These are phyloP conservation scores for Catagonus wagneri DNA, from an alignment of 2,113 vertebrate genomes.

Conservation along the genomic window DNA sequence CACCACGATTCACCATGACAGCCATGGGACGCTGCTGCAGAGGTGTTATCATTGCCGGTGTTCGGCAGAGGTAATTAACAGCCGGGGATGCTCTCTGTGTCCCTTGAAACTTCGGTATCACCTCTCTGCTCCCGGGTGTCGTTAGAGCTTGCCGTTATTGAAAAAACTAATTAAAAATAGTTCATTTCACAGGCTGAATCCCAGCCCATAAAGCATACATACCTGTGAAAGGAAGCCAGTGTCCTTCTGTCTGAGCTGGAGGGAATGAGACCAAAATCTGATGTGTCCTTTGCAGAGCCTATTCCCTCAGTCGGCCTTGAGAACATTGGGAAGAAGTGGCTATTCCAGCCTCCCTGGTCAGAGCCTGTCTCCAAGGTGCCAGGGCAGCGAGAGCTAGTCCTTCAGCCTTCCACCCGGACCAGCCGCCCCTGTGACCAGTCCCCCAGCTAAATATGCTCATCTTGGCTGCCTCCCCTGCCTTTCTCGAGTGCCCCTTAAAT, in stretches of 20 bases:
- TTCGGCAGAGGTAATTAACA: neutral
- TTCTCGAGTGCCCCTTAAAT: neutral
- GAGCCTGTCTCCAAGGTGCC: neutral
- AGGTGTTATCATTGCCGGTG: neutral
- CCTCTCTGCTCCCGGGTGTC: neutral
- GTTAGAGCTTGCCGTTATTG: neutral
- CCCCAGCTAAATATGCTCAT: neutral
- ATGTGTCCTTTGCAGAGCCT: too few species aligned
- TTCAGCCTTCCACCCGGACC: too few species aligned
- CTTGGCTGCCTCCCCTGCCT: neutral
- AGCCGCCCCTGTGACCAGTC: neutral
- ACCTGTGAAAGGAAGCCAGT: neutral
- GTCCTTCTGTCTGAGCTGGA: neutral
- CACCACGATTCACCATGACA: fast-evolving
- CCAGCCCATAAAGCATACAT: neutral
- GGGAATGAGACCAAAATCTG: neutral
- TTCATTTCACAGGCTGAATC: neutral
- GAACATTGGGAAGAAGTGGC: fast-evolving
- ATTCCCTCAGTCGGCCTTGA: neutral
- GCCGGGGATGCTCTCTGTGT: fast-evolving
- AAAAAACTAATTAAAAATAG: slow-evolving; percentile 43
- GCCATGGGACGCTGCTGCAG: fast-evolving
- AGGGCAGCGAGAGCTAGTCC: neutral
- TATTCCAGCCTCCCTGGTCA: neutral
- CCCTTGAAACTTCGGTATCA: neutral